These are phyloP conservation scores for Pseudomyrmex gracilis DNA, from an alignment of 1,140 invertebrate species.

Conservation along the genomic window DNA sequence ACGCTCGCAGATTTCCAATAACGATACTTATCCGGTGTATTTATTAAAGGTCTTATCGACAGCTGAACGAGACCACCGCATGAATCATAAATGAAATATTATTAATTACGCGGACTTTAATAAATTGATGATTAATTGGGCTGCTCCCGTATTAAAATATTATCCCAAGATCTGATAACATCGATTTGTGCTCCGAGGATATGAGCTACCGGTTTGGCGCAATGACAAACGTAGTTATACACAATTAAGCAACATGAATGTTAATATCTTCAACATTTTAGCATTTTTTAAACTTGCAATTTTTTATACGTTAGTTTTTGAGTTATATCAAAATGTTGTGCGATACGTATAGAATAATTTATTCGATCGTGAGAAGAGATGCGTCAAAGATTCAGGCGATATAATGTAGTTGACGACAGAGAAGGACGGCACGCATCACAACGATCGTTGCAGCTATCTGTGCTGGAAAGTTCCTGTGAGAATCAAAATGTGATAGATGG, in stretches of 20 bases:
- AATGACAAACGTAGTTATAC: slow-evolving; percentile 9
- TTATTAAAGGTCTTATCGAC: slow-evolving; percentile 64
- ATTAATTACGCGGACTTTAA: slow-evolving; percentile 40
- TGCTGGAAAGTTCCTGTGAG: slow-evolving; percentile 16
- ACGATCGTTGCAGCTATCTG: slow-evolving; percentile 10
- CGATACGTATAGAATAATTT: background rate
- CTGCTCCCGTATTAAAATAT: slow-evolving; percentile 28
- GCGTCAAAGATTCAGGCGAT: background rate
- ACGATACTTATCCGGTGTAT: slow-evolving; percentile 67
- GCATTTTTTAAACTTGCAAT: background rate
- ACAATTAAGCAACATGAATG: slow-evolving; percentile 29
- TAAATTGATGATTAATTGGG: slow-evolving; percentile 41
- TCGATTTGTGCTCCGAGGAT: slow-evolving; percentile 1
- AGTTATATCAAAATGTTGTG: background rate
- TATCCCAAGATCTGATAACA: slow-evolving; percentile 13
- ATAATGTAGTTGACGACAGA: background rate
- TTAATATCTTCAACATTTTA: slow-evolving; percentile 13
- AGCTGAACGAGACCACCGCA: slow-evolving; percentile 38
- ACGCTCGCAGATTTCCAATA: slow-evolving; percentile 64
- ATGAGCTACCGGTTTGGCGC: background rate
- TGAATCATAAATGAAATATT: slow-evolving; percentile 57
- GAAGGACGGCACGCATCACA: background rate
- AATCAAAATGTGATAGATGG: slow-evolving; percentile 73
- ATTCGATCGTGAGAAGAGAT: background rate
- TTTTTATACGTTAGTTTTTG: background rate